These are phyloP conservation scores for Sycophila sp. DNA, from an alignment of 1,140 invertebrate species.

Conservation along the genomic window DNA sequence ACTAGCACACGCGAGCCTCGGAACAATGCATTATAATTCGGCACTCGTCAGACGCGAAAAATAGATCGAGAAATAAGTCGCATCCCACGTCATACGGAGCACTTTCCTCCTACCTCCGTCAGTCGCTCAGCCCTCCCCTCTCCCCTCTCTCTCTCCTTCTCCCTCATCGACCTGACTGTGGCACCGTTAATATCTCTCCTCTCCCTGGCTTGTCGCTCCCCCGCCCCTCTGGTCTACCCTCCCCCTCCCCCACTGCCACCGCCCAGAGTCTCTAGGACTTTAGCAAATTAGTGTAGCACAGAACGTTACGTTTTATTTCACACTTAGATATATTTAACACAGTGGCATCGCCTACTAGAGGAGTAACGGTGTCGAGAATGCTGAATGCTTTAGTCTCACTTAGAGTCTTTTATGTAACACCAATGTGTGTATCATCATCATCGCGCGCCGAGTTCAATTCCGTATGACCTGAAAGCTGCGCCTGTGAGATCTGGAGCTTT, in stretches of 20 bases:
- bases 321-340: neutral
- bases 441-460: slow-evolving; percentile 14
- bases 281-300: slow-evolving; percentile 46
- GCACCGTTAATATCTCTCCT: neutral
- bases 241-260: neutral
- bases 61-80: neutral
- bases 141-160: too few species aligned
- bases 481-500: too few species aligned
- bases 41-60: neutral
- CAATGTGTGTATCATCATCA: slow-evolving; percentile 39
- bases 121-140: neutral
- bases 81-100: neutral
- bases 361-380: slow-evolving; percentile 56
- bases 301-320: neutral
- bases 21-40: neutral
- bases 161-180: neutral
- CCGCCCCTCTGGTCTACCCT: too few species aligned
- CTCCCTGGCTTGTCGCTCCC: too few species aligned
- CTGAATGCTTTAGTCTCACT: slow-evolving; percentile 59
- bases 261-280: slow-evolving; percentile 47
- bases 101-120: neutral
- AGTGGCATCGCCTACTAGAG: slow-evolving; percentile 27
- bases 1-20: too few species aligned
- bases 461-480: too few species aligned
- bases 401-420: slow-evolving; percentile 46